Conservation (phyloP, 2,888 invertebrate genomes). For the Apodemia mormo region DNA sequence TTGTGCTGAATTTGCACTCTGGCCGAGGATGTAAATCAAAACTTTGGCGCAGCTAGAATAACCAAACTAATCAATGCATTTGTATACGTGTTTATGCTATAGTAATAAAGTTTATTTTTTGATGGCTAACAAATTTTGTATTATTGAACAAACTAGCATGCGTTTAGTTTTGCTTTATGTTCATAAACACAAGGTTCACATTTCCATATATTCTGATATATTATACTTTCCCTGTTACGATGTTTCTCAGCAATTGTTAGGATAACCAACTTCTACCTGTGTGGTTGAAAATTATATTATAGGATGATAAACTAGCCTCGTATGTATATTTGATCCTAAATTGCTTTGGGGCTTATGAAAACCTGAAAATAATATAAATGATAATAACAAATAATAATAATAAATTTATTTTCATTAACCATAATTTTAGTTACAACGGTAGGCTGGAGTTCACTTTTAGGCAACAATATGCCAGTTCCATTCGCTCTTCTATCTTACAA, state of each 20-base stretch:
- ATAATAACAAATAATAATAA: no score
- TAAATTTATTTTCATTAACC: no score
- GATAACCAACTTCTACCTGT: background rate
- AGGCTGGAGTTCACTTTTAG: no score
- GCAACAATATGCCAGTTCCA: no score
- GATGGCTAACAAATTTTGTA: background rate
- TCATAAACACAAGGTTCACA: background rate
- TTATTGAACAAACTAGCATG: background rate
- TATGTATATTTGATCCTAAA: conserved; percentile 8
- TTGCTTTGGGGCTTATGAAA: background rate
- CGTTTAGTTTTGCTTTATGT: background rate
- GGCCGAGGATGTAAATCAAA: no score
- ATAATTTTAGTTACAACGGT: no score
- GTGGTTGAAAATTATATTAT: conserved; percentile 1
- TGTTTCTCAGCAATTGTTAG: background rate
- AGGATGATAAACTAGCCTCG: background rate
- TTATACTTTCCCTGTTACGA: background rate
- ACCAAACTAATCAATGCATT: no score
- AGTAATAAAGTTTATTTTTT: background rate
- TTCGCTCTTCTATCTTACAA: no score
- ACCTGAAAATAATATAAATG: background rate
- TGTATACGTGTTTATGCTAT: no score
- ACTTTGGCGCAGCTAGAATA: no score
- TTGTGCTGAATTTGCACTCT: no score
- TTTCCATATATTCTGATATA: background rate